Conservation (phyloP, 2,888 invertebrate genomes). For the Megastigmus dorsalis region DNA sequence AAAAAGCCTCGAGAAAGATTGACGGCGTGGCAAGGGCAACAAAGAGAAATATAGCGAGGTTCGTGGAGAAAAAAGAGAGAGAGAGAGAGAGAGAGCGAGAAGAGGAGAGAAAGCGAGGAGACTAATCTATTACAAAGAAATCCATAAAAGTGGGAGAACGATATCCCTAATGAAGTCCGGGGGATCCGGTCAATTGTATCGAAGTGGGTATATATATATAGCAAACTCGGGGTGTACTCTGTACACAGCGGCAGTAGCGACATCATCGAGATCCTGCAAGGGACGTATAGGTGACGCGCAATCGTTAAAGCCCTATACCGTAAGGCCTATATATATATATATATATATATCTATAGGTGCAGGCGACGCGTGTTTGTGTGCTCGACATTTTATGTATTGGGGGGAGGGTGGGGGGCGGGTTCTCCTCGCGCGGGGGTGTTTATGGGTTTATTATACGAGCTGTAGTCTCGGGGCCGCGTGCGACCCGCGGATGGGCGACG, state of each 20-base stretch:
- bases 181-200: conserved; percentile 45
- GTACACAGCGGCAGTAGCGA: not conserved
- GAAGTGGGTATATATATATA: conserved; percentile 6
- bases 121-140: conserved; percentile 41
- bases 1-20: conserved; percentile 16
- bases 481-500: conserved; percentile 49
- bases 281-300: conserved; percentile 4
- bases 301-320: not conserved
- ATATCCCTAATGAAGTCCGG: conserved; percentile 48
- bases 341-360: too few species aligned
- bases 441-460: conserved; percentile 74
- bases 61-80: not conserved
- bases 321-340: too few species aligned
- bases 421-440: conserved; percentile 71
- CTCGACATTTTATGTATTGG: conserved; percentile 63
- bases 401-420: conserved; percentile 23
- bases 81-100: not conserved
- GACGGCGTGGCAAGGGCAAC: conserved; percentile 16
- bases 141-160: conserved; percentile 46
- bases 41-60: not conserved
- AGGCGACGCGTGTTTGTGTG: conserved; percentile 51
- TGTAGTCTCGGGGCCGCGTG: conserved; percentile 58
- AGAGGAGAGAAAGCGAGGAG: not conserved
- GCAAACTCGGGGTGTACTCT: not conserved
- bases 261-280: not conserved